Evolutionary conservation across 2,888 invertebrate genomes (phyloP), one percentile per base, ranked within the genome.

Genomic region (Augiades crinisus): DNA sequence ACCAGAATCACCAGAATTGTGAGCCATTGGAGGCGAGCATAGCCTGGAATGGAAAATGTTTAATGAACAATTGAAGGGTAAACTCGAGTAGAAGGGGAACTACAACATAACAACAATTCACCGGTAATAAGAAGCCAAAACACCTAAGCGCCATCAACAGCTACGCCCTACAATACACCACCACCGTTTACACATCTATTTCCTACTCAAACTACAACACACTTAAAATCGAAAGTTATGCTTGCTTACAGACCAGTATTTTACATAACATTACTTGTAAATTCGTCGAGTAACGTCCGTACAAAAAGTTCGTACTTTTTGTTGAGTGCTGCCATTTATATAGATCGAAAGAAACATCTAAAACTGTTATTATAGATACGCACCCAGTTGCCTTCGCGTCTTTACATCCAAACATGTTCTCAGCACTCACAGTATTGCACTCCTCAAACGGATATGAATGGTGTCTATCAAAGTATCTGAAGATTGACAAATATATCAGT

Each of bases 381-480:
- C 38, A 47, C 47, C 47, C 33, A 40, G 14, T 8, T 16, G 10
- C 33, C 33, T 33, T 40, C 40, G 16, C 10, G 30, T 47, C 40
- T 8, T 14, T 47, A 10, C 31, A 36, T 47, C 47, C 24, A 27
- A 43, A 17, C 7, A 30, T 31, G 14, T 38, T 47, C 3, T 46
- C 41, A 7, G 16, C 40, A 34, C 2, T 13, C 8, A 13, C 27
- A 13, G 21, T 24, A 7, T 22, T 16, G 14, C 2, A 14, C 12
- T 56, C 53, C 36, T 55, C 56, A 16, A 19, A 31, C 31, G 36
- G 45, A 43, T 47, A 55, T n/a, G 55, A 37, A 21, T 60, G 54
- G 10, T 63, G 56, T 37, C 61, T 58, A 36, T 62, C 60, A 17
- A 67, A 67, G 36, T 63, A 67, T 45, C 67, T 67, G 54, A 31